Conservation (phyloP, 2,113 vertebrate species). For the Macrotis lagotis region DNA sequence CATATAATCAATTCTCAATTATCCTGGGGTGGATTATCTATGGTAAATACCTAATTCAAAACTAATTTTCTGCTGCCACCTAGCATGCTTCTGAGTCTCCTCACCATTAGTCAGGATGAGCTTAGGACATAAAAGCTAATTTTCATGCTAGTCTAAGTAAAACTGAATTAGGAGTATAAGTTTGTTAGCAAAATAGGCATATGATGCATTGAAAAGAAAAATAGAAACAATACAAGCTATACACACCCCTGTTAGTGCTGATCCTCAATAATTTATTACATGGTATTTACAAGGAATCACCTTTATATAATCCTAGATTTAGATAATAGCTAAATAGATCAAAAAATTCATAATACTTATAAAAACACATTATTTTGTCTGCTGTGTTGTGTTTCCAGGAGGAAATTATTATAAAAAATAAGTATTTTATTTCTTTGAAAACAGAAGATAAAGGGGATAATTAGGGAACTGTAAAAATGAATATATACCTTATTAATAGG, state of each 20-base stretch:
- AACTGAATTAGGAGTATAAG: not conserved
- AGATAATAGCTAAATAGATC: not conserved
- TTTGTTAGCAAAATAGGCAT: constrained; percentile 40
- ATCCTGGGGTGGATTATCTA: not conserved
- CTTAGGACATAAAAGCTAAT: constrained; percentile 26
- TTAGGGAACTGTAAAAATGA: not conserved
- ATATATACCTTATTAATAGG: not conserved
- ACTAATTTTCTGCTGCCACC: not conserved
- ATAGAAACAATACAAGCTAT: constrained; percentile 16
- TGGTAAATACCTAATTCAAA: not conserved
- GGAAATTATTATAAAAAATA: not conserved
- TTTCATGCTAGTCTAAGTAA: constrained; percentile 17
- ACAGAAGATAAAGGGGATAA: not conserved
- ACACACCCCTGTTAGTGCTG: not conserved
- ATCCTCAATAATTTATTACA: not conserved
- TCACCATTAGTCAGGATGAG: not conserved
- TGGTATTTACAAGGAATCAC: constrained; percentile 16
- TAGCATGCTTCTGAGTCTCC: not conserved
- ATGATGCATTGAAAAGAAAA: not conserved
- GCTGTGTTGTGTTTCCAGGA: constrained; percentile 11
- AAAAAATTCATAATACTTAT: not conserved
- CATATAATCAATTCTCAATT: not conserved
- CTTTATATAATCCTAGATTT: constrained; percentile 6
- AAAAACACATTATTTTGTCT: not conserved
- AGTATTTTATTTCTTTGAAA: constrained; percentile 21